phyloP scores from a whole-genome alignment of 1,140 invertebrate genomes.

The Drosophila arizonae region DNA sequence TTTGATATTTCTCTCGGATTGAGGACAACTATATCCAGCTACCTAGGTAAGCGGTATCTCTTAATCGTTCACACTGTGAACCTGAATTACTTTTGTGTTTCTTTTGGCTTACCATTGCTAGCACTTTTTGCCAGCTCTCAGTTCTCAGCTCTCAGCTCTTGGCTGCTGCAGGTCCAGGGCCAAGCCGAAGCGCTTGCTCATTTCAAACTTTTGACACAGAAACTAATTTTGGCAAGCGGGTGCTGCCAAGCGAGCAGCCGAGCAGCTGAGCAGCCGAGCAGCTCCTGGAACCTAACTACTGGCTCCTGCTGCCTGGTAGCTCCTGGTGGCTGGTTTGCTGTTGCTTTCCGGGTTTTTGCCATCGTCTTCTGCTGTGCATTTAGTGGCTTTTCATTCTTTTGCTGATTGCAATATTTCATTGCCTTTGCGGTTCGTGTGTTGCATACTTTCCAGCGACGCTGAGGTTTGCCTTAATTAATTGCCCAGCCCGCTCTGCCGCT shows the following conservation, averaged over 20 bases:
- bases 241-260: conserved; percentile 57
- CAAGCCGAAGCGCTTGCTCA: conserved; percentile 67
- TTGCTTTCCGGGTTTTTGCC: conserved; percentile 2
- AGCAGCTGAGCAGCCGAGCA: conserved; percentile 31
- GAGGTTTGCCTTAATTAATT: conserved; percentile 81
- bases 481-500: conserved; percentile 22
- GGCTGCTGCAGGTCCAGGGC: conserved; percentile 21
- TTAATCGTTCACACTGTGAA: not conserved
- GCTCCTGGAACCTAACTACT: conserved; percentile 23
- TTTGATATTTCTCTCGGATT: too few relatives aligned
- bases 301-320: conserved; percentile 4
- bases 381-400: conserved; percentile 77
- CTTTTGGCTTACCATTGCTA: conserved; percentile 12
- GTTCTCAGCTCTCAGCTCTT: conserved; percentile 22
- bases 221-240: conserved; percentile 80
- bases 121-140: conserved; percentile 9
- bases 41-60: not conserved
- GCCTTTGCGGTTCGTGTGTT: conserved; percentile 80
- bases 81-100: conserved; percentile 1
- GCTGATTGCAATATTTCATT: conserved; percentile 81
- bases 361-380: conserved; percentile 37
- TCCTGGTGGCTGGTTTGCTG: conserved; percentile 3
- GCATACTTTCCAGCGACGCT: conserved; percentile 73
- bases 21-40: too few relatives aligned
- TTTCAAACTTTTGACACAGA: conserved; percentile 81